These are phyloP conservation scores for Labeo catla DNA, from an alignment of 2,113 vertebrate genomes.

Conservation along the genomic window DNA sequence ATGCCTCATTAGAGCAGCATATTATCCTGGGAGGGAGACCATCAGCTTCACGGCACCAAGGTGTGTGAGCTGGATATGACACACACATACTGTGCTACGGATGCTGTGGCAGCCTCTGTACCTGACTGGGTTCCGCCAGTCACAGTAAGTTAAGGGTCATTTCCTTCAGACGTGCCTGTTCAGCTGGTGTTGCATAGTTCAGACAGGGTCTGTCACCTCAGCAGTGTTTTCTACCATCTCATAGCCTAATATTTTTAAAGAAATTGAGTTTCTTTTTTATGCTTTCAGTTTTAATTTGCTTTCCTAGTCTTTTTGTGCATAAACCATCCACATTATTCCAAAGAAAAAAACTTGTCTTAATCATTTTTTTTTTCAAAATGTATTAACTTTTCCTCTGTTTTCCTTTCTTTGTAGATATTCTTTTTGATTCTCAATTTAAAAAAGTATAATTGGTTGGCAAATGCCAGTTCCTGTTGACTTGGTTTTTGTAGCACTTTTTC, in stretches of 20 bases:
- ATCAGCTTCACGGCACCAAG: background rate
- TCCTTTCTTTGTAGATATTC: too few relatives aligned
- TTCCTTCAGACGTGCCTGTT: constrained; percentile 12
- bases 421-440: too few relatives aligned
- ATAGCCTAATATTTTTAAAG: background rate
- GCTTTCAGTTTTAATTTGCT: background rate
- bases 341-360: too few relatives aligned
- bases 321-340: too few relatives aligned
- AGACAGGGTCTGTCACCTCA: background rate
- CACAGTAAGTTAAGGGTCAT: constrained; percentile 21
- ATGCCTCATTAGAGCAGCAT: constrained; percentile 43
- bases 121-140: background rate
- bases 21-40: constrained; percentile 27
- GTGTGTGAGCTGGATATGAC: constrained; percentile 18
- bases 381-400: too few relatives aligned
- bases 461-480: too few relatives aligned
- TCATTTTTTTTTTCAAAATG: too few relatives aligned
- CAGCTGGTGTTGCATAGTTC: background rate
- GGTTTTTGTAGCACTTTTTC: background rate
- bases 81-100: background rate
- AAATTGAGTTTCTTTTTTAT: background rate
- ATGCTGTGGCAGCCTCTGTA: background rate
- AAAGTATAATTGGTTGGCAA: too few relatives aligned
- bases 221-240: background rate
- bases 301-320: background rate